phyloP scores from a whole-genome alignment of 2,797 vertebrate genomes.

The Buphagus erythrorhynchus region DNA sequence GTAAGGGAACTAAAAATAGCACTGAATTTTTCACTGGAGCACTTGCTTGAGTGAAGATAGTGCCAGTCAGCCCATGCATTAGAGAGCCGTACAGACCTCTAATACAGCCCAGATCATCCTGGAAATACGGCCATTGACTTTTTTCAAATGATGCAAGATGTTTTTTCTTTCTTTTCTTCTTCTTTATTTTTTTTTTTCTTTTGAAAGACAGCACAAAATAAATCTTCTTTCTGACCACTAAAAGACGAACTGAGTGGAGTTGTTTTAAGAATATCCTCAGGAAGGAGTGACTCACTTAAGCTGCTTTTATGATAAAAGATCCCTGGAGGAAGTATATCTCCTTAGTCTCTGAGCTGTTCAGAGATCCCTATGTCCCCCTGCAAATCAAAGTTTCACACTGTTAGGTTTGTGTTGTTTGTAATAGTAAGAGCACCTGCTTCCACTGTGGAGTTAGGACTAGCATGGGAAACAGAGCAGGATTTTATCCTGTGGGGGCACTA shows the following conservation, averaged over 20 bases:
- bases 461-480: background rate
- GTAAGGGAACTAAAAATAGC: conserved; percentile 73
- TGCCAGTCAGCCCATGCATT: conserved; percentile 9
- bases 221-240: background rate
- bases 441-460: background rate
- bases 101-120: background rate
- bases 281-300: conserved; percentile 49
- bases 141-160: background rate
- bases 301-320: conserved; percentile 52
- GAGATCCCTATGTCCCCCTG: background rate
- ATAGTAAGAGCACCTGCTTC: background rate
- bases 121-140: background rate
- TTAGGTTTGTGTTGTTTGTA: background rate
- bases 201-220: background rate
- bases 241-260: background rate
- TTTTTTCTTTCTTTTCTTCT: too few species aligned
- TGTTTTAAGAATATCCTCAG: conserved; percentile 15
- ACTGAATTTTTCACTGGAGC: conserved; percentile 48
- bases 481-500: too few species aligned
- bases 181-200: too few species aligned
- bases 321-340: background rate
- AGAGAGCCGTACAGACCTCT: background rate
- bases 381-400: background rate
- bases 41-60: conserved; percentile 44
- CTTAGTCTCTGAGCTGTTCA: background rate